phyloP scores from a whole-genome alignment of 2,113 vertebrate species.

The Smithornis capensis region DNA sequence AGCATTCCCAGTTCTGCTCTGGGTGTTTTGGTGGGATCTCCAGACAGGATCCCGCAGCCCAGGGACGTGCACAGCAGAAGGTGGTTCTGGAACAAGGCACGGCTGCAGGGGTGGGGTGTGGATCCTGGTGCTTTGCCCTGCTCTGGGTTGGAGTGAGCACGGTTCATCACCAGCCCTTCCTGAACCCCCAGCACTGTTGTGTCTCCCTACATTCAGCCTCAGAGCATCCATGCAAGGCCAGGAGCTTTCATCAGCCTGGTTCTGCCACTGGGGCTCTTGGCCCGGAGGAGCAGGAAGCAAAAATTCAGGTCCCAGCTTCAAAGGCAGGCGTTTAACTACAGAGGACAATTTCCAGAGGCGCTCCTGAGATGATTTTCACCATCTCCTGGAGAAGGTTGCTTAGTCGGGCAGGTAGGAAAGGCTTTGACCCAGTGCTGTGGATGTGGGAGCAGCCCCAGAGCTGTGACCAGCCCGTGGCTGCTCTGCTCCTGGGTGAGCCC shows the following conservation, averaged over 20 bases:
- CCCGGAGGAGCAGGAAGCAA: neutral
- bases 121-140: neutral
- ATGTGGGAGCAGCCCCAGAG: neutral
- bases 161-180: neutral
- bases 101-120: neutral
- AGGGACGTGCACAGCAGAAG: neutral
- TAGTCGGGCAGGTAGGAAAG: neutral
- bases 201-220: neutral
- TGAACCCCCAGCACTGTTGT: neutral
- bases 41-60: neutral
- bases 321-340: neutral
- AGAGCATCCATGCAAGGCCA: neutral
- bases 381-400: neutral
- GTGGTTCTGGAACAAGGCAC: fast-evolving
- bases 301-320: neutral
- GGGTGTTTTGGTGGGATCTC: neutral
- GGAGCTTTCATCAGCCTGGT: neutral
- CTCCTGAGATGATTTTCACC: neutral
- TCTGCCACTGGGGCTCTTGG: neutral
- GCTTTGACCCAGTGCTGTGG: neutral
- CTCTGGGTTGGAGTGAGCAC: fast-evolving
- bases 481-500: neutral
- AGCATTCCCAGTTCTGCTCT: neutral
- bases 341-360: neutral
- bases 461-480: neutral